Conservation (phyloP, 2,113 vertebrate species). For the Ibidorhyncha struthersii region DNA sequence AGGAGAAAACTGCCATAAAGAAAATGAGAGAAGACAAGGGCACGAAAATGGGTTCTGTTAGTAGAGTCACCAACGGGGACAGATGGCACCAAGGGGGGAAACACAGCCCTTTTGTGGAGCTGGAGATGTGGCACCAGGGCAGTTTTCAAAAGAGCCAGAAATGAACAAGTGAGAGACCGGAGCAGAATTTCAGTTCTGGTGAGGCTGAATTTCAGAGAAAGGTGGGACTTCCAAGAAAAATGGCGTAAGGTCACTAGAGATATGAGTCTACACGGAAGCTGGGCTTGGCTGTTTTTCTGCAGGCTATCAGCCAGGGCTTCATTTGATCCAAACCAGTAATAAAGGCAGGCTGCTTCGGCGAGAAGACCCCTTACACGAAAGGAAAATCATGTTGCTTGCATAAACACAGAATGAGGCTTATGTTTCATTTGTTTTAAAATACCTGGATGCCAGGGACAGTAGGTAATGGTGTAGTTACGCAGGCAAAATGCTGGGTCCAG, state of each 20-base stretch:
- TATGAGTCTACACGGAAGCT: not conserved
- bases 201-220: slow-evolving; percentile 11
- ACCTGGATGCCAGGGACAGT: not conserved
- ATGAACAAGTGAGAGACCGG: not conserved
- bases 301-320: not conserved
- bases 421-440: not conserved
- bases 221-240: not conserved
- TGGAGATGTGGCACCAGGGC: not conserved
- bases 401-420: not conserved
- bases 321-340: not conserved
- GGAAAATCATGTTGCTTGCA: not conserved
- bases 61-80: not conserved
- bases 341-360: not conserved
- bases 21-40: not conserved
- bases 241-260: not conserved
- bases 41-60: not conserved
- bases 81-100: not conserved
- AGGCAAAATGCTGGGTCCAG: not conserved
- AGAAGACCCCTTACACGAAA: not conserved
- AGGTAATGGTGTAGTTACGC: not conserved
- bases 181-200: not conserved
- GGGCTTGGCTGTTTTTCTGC: not conserved
- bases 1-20: not conserved
- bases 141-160: not conserved
- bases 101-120: not conserved